Evolutionary conservation across 2,888 invertebrate genomes (phyloP).

Genomic region (Protodeltote pygarga): DNA sequence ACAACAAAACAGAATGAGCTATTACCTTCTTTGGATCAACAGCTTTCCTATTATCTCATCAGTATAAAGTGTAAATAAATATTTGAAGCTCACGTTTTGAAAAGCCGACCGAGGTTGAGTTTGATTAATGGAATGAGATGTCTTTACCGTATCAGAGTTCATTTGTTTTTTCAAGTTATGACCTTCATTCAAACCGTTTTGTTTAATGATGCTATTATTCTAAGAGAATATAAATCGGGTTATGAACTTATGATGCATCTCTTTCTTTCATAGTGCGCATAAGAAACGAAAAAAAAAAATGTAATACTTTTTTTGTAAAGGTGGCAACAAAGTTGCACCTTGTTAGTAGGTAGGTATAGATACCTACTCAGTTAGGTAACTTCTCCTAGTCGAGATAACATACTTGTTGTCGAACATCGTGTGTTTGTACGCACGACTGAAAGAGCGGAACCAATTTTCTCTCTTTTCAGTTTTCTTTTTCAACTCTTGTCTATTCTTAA

Average conservation of each 20-base stretch:
- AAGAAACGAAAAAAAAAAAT: neutral
- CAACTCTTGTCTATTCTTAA: too few relatives aligned
- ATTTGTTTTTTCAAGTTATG: slow-evolving; percentile 57
- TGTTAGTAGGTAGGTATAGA: too few relatives aligned
- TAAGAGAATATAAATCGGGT: slow-evolving; percentile 24
- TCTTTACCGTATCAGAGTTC: slow-evolving; percentile 56
- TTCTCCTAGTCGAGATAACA: too few relatives aligned
- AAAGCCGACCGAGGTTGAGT: slow-evolving; percentile 48
- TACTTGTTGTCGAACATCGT: too few relatives aligned
- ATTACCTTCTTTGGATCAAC: slow-evolving; percentile 28
- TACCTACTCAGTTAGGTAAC: too few relatives aligned
- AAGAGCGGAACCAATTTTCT: too few relatives aligned
- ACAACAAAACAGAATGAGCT: slow-evolving; percentile 37
- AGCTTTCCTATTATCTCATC: slow-evolving; percentile 45
- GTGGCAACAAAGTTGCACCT: too few relatives aligned
- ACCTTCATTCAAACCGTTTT: slow-evolving; percentile 44
- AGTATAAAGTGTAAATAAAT: slow-evolving; percentile 37
- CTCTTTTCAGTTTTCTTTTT: too few relatives aligned
- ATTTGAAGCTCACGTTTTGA: slow-evolving; percentile 39
- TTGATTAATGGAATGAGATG: slow-evolving; percentile 61
- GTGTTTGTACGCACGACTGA: too few relatives aligned
- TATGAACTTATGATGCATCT: neutral
- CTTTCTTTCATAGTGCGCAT: neutral
- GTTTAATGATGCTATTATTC: slow-evolving; percentile 53
- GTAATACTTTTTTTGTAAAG: neutral